Evolutionary conservation across 2,888 invertebrate species (phyloP).

Genomic region (Drosophila peninsularis): DNA sequence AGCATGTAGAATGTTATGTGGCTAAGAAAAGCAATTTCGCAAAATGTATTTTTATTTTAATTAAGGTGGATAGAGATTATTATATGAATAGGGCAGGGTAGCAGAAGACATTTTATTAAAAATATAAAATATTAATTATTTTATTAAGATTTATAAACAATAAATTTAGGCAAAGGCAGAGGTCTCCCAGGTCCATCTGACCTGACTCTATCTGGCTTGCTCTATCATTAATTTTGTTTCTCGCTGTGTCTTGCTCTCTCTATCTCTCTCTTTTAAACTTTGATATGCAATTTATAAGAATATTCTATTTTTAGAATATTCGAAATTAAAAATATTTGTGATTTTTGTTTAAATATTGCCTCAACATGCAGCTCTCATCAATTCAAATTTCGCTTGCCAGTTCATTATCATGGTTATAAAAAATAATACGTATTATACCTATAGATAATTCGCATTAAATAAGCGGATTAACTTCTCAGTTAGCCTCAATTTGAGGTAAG

Average conservation of each 20-base stretch:
- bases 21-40: not conserved
- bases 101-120: not conserved
- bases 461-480: slow-evolving; percentile 5
- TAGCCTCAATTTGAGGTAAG: slow-evolving; percentile 9
- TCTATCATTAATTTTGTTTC: too few relatives aligned
- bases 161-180: not conserved
- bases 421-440: not conserved
- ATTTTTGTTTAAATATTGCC: not conserved
- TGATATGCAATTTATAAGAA: too few relatives aligned
- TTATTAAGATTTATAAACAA: not conserved
- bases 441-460: slow-evolving; percentile 2
- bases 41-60: not conserved
- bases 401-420: not conserved
- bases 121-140: not conserved
- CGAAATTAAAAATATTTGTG: too few relatives aligned
- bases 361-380: not conserved
- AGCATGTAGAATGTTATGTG: not conserved
- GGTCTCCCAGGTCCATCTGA: too few relatives aligned
- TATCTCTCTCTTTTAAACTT: too few relatives aligned
- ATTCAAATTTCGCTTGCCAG: not conserved
- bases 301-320: too few relatives aligned
- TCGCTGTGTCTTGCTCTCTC: too few relatives aligned
- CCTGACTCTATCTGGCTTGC: too few relatives aligned
- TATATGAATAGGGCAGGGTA: not conserved
- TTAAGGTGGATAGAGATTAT: not conserved